Evolutionary conservation across 23 tunicate genomes (phyloP).

Genomic region (Clavelina lepadiformis): DNA sequence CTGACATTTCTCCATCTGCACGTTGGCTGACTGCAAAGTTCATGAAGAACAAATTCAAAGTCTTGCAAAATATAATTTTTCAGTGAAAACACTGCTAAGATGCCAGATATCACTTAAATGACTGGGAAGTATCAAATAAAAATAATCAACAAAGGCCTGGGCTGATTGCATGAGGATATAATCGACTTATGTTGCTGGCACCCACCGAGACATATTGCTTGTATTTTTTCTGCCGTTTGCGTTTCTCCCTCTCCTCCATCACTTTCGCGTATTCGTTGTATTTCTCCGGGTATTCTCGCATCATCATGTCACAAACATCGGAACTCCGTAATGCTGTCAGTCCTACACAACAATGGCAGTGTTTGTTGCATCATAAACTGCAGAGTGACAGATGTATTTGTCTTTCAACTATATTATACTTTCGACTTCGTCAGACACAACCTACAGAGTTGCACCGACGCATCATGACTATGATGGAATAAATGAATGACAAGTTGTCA

Average conservation of each 20-base stretch:
- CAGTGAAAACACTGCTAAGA: background rate
- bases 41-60: too few relatives aligned
- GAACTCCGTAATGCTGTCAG: constrained; percentile 77
- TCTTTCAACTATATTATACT: background rate
- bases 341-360: constrained; percentile 21
- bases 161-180: too few relatives aligned
- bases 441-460: background rate
- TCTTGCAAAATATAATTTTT: too few relatives aligned
- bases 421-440: background rate
- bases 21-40: constrained; percentile 17
- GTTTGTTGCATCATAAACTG: background rate
- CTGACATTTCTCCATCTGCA: constrained; percentile 66
- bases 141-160: too few relatives aligned
- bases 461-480: too few relatives aligned
- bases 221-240: constrained; percentile 61
- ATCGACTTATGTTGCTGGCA: too few relatives aligned
- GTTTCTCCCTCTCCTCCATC: constrained; percentile 73
- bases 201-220: constrained; percentile 65
- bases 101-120: too few relatives aligned
- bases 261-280: constrained; percentile 44
- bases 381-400: background rate
- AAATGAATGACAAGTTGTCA: too few relatives aligned
- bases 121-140: too few relatives aligned
- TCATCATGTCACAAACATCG: constrained; percentile 93
- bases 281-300: constrained; percentile 89